Percentiles rank a stretch among this genome's conserved stretches.
phyloP scores from a whole-genome alignment of 2,113 vertebrate genomes.

The Gambusia affinis region DNA sequence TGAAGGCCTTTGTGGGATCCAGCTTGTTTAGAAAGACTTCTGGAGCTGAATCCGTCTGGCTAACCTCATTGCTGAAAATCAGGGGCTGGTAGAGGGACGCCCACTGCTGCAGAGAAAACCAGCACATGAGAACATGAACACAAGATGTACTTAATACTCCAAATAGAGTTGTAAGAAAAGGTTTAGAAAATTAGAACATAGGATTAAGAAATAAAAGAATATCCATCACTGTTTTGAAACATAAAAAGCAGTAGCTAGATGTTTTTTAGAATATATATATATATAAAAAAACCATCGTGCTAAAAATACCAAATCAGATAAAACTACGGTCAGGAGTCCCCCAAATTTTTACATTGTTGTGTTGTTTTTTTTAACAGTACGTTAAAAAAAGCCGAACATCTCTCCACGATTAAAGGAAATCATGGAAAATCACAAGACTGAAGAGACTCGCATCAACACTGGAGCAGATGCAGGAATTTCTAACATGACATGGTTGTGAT shows the following conservation, averaged over 20 bases:
- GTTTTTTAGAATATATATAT: too few relatives aligned
- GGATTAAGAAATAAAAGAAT: neutral
- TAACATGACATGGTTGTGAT: neutral
- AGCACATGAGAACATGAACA: neutral
- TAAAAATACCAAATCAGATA: too few relatives aligned
- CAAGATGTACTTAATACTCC: neutral
- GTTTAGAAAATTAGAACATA: neutral
- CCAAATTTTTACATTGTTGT: too few relatives aligned
- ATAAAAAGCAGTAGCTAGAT: too few relatives aligned
- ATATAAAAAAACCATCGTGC: too few relatives aligned
- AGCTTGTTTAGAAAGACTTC: conserved; percentile 89
- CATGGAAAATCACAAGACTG: neutral
- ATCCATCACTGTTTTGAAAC: neutral
- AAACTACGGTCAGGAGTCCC: too few relatives aligned
- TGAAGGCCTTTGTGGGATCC: conserved; percentile 91
- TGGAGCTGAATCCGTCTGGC: conserved; percentile 74
- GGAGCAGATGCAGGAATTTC: neutral
- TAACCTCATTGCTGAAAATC: conserved; percentile 80
- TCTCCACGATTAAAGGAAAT: neutral
- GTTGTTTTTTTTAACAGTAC: too few relatives aligned
- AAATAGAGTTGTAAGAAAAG: neutral
- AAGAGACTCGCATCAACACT: neutral
- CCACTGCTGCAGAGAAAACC: conserved; percentile 88
- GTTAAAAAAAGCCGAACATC: neutral
- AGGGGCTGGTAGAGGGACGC: conserved; percentile 95